phyloP scores from a whole-genome alignment of 1,140 invertebrate genomes.

The Phymastichus coffea region DNA sequence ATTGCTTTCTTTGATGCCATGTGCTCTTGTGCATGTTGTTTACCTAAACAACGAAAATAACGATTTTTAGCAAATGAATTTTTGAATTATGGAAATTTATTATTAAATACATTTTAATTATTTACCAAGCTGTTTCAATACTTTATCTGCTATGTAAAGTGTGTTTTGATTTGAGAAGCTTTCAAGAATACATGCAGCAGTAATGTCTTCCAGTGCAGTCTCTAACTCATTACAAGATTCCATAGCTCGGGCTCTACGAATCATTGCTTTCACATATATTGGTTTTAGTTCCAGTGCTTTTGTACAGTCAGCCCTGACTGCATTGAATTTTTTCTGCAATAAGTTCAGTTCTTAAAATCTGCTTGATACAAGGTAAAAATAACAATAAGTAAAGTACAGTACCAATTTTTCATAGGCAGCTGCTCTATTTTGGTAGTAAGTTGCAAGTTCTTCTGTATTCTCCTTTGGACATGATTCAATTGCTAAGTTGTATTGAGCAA shows the following conservation, averaged over 20 bases:
- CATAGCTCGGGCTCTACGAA: conserved; percentile 78
- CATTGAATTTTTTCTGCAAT: conserved; percentile 73
- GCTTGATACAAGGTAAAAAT: not conserved
- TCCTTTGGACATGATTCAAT: conserved; percentile 81
- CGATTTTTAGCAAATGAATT: not conserved
- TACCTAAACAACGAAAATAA: conserved; percentile 51
- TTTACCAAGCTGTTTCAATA: conserved; percentile 77
- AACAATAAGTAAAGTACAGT: not conserved
- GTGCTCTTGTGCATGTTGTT: conserved; percentile 70
- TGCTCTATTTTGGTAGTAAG: conserved; percentile 94
- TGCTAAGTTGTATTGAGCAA: conserved; percentile 83
- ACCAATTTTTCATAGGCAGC: conserved; percentile 91
- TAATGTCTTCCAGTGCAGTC: conserved; percentile 86
- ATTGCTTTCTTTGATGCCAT: conserved; percentile 68
- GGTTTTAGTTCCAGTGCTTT: conserved; percentile 83
- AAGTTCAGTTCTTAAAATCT: not conserved
- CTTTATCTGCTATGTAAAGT: conserved; percentile 78
- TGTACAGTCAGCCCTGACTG: conserved; percentile 84
- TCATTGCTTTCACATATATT: conserved; percentile 86
- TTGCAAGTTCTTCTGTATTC: conserved; percentile 74
- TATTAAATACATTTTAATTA: conserved; percentile 29
- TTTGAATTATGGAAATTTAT: conserved; percentile 1
- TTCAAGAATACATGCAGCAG: conserved; percentile 87
- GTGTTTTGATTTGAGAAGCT: conserved; percentile 79
- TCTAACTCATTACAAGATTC: conserved; percentile 77